phyloP scores from a whole-genome alignment of 2,888 invertebrate genomes.

The Plebejus anna region DNA sequence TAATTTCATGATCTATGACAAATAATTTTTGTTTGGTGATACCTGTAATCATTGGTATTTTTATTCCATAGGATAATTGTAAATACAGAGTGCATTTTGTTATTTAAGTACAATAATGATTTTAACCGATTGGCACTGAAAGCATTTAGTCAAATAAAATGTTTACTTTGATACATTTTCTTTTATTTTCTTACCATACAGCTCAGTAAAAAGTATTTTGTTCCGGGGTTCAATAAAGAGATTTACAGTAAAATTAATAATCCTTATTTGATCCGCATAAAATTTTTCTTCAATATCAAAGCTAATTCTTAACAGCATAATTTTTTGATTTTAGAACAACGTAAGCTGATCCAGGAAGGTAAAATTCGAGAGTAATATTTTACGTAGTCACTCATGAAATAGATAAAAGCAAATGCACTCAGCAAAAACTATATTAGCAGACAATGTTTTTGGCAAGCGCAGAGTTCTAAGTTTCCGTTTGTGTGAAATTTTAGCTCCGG shows the following conservation, averaged over 20 bases:
- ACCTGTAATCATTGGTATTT: not conserved
- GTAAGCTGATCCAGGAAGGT: too few species aligned
- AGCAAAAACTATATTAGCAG: conserved; percentile 30
- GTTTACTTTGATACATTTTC: not conserved
- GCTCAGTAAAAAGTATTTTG: too few species aligned
- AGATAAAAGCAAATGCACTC: conserved; percentile 30
- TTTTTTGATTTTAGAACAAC: not conserved
- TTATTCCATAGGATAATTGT: conserved; percentile 27
- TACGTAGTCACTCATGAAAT: conserved; percentile 19
- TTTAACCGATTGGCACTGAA: not conserved
- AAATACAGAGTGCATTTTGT: conserved; percentile 18
- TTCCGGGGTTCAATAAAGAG: too few species aligned
- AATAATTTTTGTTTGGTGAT: not conserved
- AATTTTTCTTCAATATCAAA: not conserved
- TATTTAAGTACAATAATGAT: not conserved
- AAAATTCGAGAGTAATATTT: conserved; percentile 22
- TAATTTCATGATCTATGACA: not conserved
- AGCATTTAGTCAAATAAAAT: conserved; percentile 24
- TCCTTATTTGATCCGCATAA: too few species aligned
- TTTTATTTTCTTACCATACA: not conserved
- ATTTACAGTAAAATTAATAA: too few species aligned
- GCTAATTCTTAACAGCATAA: not conserved
- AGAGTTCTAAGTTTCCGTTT: conserved; percentile 28
- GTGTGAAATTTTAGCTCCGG: conserved; percentile 23
- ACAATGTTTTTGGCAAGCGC: conserved; percentile 31